Conservation (phyloP, 2,797 vertebrate species). For the Crocodylus rhombifer region DNA sequence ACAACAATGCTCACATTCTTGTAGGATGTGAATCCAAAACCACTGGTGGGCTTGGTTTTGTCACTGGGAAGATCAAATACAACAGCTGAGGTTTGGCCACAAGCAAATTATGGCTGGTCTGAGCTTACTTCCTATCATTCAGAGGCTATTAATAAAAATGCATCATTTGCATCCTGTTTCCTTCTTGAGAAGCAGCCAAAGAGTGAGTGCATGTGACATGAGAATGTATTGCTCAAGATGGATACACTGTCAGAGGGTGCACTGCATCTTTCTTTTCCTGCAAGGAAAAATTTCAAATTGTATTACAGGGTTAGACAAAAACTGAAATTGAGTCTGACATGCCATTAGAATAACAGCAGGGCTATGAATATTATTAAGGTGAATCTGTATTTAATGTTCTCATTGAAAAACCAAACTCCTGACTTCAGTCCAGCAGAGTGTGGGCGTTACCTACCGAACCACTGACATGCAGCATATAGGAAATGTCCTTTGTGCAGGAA, state of each 20-base stretch:
- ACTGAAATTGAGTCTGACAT: neutral
- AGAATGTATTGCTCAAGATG: accelerated
- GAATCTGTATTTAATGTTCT: neutral
- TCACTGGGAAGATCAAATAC: neutral
- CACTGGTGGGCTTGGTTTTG: neutral
- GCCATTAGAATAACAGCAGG: neutral
- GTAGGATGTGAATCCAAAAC: neutral
- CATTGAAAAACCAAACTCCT: neutral
- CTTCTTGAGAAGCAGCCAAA: neutral
- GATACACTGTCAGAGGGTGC: accelerated
- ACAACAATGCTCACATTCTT: neutral
- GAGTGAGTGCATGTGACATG: accelerated
- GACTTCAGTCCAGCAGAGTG: neutral
- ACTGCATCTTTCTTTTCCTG: neutral
- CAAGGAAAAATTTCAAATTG: neutral
- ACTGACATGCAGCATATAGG: neutral
- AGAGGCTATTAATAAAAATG: accelerated
- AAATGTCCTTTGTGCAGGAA: neutral
- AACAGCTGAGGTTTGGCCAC: neutral
- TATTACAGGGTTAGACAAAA: neutral
- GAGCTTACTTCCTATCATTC: accelerated
- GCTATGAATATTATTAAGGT: neutral
- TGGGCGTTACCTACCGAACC: accelerated
- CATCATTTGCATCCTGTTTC: accelerated
- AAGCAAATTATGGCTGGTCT: neutral